Evolutionary conservation across 2,797 vertebrate species (phyloP), one percentile per base, ranked within the genome.

Genomic region (Syngnathus acus): DNA sequence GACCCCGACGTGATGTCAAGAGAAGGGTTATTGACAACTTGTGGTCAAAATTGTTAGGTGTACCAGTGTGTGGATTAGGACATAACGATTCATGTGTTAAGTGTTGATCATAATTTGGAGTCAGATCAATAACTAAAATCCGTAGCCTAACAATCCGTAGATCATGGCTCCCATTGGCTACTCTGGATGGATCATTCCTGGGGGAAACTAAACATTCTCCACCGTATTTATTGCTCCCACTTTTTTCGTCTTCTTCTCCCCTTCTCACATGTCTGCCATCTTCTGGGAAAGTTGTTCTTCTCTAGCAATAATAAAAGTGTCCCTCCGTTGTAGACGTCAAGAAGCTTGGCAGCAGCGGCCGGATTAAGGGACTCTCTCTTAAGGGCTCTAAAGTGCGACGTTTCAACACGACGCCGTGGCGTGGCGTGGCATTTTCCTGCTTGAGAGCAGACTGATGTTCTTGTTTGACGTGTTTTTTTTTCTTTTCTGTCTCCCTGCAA

Each of bases 341-440:
- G 26, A 26, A 26, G 26, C 26, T 26, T 26, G 26, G 26, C 26
- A 26, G 26, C 26, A 26, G 26, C 26, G 2, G 26, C 26, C 38
- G 66, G 77, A 84, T 87, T 80, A 83, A 86, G 83, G 79, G 70
- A 78, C 74, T 73, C 80, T 79, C 78, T 73, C 82, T 69, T 48
- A 78, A 82, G 74, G 74, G 70, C 78, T 76, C 80, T 84, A 79
- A 72, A 84, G 72, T 73, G 62, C 70, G 72, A 70, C 65, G 72
- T 62, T 78, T 78, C 74, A 77, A 78, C 63, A 37, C 67, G 40
- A 45, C 6, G 4, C 57, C 9, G 62, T 72, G 55, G 75, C 69
- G 76, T 76, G 4, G 54, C 9, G 62, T 72, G 55, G 75, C 69
- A 76, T 76, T 78, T 74, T 71, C 65, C 64, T 60, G 64, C 59